Evolutionary conservation across 2,797 vertebrate genomes (phyloP).

Genomic region (Saxicola maurus): DNA sequence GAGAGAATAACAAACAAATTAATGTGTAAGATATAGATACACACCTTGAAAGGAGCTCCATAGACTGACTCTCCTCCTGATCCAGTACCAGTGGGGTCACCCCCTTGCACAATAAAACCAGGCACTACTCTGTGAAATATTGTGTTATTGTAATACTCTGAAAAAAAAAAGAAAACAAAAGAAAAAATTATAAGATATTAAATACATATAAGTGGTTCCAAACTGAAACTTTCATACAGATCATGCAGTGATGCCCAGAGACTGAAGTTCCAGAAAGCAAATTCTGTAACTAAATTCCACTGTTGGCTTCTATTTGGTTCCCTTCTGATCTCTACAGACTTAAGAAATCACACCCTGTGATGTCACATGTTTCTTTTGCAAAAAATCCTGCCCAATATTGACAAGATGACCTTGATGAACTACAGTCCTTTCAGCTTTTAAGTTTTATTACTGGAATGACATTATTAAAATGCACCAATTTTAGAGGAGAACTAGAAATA

Average conservation of each 20-base stretch:
- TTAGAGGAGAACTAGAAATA: background rate
- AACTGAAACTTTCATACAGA: background rate
- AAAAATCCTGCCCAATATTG: background rate
- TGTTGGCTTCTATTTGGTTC: background rate
- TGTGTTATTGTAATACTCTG: conserved; percentile 93
- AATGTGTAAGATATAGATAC: background rate
- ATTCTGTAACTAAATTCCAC: background rate
- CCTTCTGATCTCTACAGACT: background rate
- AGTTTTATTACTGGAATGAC: background rate
- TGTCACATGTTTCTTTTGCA: background rate
- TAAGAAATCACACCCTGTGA: background rate
- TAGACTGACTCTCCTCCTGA: conserved; percentile 90
- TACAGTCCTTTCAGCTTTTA: background rate
- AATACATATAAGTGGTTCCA: background rate
- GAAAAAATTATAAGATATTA: background rate
- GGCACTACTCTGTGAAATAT: conserved; percentile 93
- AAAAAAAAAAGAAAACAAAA: background rate
- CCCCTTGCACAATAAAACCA: conserved; percentile 94
- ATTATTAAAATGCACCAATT: rapidly evolving
- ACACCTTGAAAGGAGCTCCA: conserved; percentile 88
- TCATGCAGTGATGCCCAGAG: background rate
- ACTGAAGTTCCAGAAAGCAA: background rate
- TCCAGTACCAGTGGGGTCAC: conserved; percentile 92
- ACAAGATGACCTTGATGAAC: background rate
- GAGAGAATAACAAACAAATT: background rate